Base-by-base conservation (phyloP, 2,888 invertebrate species). In the Punctoribates punctum region DNA sequence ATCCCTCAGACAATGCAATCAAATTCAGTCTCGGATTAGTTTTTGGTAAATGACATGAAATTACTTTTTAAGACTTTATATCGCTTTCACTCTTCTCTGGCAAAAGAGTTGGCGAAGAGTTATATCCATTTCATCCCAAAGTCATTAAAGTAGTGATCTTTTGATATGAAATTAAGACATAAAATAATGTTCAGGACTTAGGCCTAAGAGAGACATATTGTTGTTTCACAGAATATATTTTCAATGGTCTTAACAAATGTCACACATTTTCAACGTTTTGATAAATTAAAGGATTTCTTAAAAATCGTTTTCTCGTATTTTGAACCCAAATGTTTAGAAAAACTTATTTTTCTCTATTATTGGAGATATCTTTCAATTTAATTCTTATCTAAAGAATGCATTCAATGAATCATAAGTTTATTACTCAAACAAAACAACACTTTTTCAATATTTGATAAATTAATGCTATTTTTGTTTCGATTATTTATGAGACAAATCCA, bases 31-130 rank as follows among this genome's bases (percentile, higher is more conserved):
- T 70, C 1, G 70, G 70, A 70, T 70, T 70, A 70, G 20, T 46
- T 70, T 46, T 23, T 67, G 20, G 3, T 46, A 42, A 70, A 70
- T 42, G 70, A 46, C 25, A 38, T 70, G n/a, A 70, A 70, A 70
- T 70, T 42, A 70, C 70, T 42, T 70, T 70, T 46, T 42, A 70
- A 70, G 38, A 46, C 70, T 70, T 70, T 70, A 34, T 29, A 34
- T n/a, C 2, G n/a, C 17, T 65, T 65, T 34, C 65, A 34, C 34
- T 23, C n/a, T 13, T 27, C 17, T 38, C n/a, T 67, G 29, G 23
- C 5, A 11, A 17, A 60, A 60, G 25, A 23, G 57, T 23, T 54
- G 20, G 54, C n/a, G 20, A 57, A 57, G 57, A 57, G 57, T 57
- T 57, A 25, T 57, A 34, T 23, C 25, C 57, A 25, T 57, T 25